These are phyloP conservation scores for Holacanthella duospinosa DNA, from an alignment of 2,888 invertebrate genomes.

Conservation along the genomic window DNA sequence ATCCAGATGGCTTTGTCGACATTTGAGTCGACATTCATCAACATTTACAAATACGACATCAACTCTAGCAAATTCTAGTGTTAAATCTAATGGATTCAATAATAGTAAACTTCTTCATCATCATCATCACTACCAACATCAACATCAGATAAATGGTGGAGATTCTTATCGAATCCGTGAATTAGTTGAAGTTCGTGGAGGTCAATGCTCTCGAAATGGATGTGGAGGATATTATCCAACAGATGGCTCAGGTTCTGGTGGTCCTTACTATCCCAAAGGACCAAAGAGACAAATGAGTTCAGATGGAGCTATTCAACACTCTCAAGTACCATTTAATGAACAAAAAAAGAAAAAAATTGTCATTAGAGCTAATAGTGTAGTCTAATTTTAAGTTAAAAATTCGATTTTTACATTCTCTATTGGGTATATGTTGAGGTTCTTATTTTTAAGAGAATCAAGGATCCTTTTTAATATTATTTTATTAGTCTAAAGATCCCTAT, in stretches of 20 bases:
- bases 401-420: too few species aligned
- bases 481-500: too few species aligned
- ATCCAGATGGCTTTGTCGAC: conserved; percentile 38
- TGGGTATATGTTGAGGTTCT: too few species aligned
- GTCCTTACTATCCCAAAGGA: conserved; percentile 28
- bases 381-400: too few species aligned
- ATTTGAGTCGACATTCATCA: conserved; percentile 55
- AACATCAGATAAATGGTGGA: conserved; percentile 21
- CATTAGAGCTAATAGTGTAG: conserved; percentile 37
- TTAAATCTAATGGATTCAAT: conserved; percentile 30
- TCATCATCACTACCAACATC: conserved; percentile 16
- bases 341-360: conserved; percentile 34
- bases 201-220: not conserved
- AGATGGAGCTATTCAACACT: conserved; percentile 24
- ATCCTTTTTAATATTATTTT: too few species aligned
- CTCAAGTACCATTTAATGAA: conserved; percentile 18
- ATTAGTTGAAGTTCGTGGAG: conserved; percentile 16
- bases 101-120: conserved; percentile 10
- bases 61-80: conserved; percentile 35
- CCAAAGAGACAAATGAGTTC: conserved; percentile 35
- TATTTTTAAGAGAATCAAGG: too few species aligned
- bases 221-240: conserved; percentile 25
- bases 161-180: conserved; percentile 34
- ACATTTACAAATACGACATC: conserved; percentile 48
- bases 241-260: conserved; percentile 31